These are phyloP conservation scores for Aphrocallistes beatrix DNA, from an alignment of 37 sponge, comb jelly and placozoan genomes.

Conservation along the genomic window DNA sequence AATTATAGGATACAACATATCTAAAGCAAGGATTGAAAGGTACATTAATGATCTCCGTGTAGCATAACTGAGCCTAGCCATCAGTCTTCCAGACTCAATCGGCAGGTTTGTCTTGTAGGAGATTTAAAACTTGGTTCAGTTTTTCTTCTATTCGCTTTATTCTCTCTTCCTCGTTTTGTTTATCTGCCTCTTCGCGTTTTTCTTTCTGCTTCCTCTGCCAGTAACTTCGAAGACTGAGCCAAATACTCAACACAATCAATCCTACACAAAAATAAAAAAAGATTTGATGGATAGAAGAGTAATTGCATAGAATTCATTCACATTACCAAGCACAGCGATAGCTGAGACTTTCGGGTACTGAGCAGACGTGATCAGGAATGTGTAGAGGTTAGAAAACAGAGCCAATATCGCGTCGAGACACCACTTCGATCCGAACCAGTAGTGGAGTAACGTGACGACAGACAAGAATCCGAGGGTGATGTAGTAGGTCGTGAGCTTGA, in stretches of 20 bases:
- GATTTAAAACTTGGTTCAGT: not conserved
- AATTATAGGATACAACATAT: not conserved
- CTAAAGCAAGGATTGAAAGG: no score
- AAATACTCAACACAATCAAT: not conserved
- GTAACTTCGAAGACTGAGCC: conserved; percentile 1
- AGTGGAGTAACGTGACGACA: not conserved
- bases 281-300: no score
- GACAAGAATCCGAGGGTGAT: not conserved
- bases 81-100: not conserved
- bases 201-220: not conserved
- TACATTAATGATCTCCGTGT: not conserved
- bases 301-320: not conserved
- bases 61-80: not conserved
- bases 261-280: not conserved
- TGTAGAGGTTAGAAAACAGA: not conserved
- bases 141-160: not conserved
- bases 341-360: not conserved
- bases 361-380: not conserved
- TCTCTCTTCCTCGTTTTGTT: not conserved
- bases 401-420: not conserved
- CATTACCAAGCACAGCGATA: not conserved
- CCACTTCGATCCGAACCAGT: conserved; percentile 12
- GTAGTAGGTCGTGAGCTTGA: conserved; percentile 4
- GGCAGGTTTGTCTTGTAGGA: not conserved
- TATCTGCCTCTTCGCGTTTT: not conserved